These are phyloP conservation scores for Patiria miniata DNA, from an alignment of 35 echinoderm and acorn worm genomes.

Conservation along the genomic window DNA sequence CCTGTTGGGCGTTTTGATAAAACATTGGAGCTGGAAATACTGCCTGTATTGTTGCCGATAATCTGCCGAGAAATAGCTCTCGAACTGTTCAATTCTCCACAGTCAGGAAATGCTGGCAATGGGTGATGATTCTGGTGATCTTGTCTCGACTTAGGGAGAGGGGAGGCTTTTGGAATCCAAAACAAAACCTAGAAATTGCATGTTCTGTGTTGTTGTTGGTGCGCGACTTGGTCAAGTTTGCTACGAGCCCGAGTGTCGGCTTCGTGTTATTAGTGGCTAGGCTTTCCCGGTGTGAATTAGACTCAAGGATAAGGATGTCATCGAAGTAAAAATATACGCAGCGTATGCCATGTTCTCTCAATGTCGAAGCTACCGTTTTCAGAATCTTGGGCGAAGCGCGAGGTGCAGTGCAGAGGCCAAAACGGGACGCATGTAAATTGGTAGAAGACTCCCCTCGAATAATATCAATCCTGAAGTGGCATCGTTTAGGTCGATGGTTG, in stretches of 20 bases:
- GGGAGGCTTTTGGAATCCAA: constrained; percentile 46
- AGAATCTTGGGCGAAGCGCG: constrained; percentile 50
- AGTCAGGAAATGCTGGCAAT: constrained; percentile 30
- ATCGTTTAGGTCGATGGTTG: constrained; percentile 56
- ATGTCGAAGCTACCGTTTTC: constrained; percentile 37
- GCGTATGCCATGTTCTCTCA: constrained; percentile 19
- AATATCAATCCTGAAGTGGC: constrained; percentile 52
- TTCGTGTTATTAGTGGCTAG: background rate
- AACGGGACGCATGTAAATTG: constrained; percentile 57
- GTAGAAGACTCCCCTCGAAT: constrained; percentile 30
- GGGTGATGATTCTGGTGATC: constrained; percentile 4
- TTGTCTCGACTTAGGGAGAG: constrained; percentile 11
- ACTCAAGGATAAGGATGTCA: constrained; percentile 39
- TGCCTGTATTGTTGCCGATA: constrained; percentile 5
- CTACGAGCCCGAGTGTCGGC: constrained; percentile 35
- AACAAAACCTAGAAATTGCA: constrained; percentile 45
- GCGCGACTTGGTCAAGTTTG: constrained; percentile 51
- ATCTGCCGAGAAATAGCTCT: background rate
- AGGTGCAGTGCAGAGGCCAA: constrained; percentile 44
- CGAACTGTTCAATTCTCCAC: background rate
- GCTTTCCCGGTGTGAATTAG: constrained; percentile 29
- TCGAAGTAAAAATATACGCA: constrained; percentile 55
- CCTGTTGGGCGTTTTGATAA: background rate
- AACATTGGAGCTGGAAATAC: background rate
- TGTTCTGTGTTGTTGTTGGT: constrained; percentile 20